phyloP scores from a whole-genome alignment of 30 jellyfish, hydroid and myxozoan species.

The Aurelia coerulea region DNA sequence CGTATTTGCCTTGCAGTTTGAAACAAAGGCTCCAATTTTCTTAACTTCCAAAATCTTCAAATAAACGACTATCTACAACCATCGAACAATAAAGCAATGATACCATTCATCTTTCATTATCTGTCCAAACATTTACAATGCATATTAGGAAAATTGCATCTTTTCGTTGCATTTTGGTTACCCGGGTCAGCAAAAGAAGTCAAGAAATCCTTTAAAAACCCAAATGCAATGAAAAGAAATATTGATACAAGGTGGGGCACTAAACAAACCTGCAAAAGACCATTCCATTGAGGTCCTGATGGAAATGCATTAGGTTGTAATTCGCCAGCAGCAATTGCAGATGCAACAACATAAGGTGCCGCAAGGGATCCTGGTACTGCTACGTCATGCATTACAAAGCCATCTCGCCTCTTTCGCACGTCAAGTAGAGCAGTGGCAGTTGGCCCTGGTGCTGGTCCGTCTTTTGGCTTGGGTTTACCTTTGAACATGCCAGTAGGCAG shows the following conservation, averaged over 20 bases:
- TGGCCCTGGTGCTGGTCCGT: constrained; percentile 97
- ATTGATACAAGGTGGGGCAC: background rate
- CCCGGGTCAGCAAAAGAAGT: no score
- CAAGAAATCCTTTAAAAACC: background rate
- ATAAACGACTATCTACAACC: no score
- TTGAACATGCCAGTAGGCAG: constrained; percentile 96
- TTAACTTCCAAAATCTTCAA: no score
- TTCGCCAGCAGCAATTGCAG: constrained; percentile 97
- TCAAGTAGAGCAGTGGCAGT: constrained; percentile 92
- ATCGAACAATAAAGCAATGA: no score
- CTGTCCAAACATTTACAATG: no score
- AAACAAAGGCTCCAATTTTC: no score
- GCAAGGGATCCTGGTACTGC: constrained; percentile 87
- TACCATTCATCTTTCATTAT: no score
- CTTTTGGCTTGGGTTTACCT: constrained; percentile 80
- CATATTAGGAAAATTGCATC: no score
- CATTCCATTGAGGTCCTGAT: constrained; percentile 92
- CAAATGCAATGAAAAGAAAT: background rate
- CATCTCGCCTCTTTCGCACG: constrained; percentile 85
- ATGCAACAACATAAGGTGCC: constrained; percentile 94
- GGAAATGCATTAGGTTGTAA: constrained; percentile 78
- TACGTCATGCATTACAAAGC: constrained; percentile 92
- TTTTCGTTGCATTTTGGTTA: no score
- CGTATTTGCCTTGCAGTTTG: no score
- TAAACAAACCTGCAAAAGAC: constrained; percentile 69